Conservation (phyloP, 2,113 vertebrate genomes). For the Crotophaga sulcirostris region DNA sequence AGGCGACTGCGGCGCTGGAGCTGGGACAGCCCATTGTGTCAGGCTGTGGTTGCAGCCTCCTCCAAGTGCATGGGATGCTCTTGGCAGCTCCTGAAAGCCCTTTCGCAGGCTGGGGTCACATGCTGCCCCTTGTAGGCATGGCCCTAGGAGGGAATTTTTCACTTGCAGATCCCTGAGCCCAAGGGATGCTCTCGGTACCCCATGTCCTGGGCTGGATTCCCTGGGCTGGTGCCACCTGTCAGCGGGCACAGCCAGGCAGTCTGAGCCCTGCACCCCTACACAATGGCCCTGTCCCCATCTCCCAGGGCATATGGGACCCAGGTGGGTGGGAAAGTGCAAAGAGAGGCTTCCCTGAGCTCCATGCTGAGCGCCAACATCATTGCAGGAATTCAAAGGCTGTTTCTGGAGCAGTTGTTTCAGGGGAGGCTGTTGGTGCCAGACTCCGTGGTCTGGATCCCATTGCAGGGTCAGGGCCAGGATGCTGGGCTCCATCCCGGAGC, state of each 20-base stretch:
- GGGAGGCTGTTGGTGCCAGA: background rate
- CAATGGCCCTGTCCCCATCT: background rate
- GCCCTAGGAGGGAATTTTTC: background rate
- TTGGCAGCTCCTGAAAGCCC: conserved; percentile 2
- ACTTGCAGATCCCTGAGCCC: background rate
- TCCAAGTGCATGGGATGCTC: background rate
- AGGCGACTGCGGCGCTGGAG: background rate
- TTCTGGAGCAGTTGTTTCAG: background rate
- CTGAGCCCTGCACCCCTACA: background rate
- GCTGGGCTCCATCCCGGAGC: background rate
- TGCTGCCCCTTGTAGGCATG: rapidly evolving
- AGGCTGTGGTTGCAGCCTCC: background rate
- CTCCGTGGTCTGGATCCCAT: background rate
- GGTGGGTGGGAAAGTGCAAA: background rate
- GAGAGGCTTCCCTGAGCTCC: background rate
- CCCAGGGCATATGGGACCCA: background rate
- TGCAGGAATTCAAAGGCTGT: background rate
- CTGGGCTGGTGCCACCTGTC: background rate
- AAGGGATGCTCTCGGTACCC: background rate
- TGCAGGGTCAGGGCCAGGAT: rapidly evolving
- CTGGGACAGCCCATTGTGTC: background rate
- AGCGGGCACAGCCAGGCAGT: background rate
- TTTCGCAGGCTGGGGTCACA: background rate
- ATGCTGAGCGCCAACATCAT: rapidly evolving
- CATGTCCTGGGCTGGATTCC: background rate